Evolutionary conservation across 2,797 vertebrate genomes (phyloP).

Genomic region (Sus cebifrons): DNA sequence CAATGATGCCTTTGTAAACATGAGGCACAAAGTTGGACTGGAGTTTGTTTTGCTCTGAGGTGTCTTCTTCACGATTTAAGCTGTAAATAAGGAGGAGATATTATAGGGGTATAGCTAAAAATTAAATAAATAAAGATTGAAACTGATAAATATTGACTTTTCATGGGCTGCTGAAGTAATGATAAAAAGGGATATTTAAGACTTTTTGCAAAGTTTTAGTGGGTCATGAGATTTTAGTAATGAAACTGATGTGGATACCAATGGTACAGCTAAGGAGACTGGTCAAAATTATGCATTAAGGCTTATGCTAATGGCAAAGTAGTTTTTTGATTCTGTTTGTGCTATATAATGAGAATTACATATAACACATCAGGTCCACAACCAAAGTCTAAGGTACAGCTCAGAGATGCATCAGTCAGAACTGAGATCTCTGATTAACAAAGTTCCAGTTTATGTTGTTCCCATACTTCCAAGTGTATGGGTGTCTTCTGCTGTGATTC

Average conservation of each 20-base stretch:
- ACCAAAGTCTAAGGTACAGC: neutral
- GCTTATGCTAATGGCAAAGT: neutral
- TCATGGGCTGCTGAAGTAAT: neutral
- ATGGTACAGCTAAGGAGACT: neutral
- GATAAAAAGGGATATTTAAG: neutral
- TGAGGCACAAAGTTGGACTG: slow-evolving; percentile 81
- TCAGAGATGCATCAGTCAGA: neutral
- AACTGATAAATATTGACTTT: neutral
- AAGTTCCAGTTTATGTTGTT: slow-evolving; percentile 40
- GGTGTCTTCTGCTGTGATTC: neutral
- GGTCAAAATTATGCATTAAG: slow-evolving; percentile 1
- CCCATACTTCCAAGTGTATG: neutral
- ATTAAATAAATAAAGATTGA: slow-evolving; percentile 2
- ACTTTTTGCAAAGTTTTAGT: neutral
- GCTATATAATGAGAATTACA: neutral
- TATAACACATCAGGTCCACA: neutral
- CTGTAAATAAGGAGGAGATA: slow-evolving; percentile 79
- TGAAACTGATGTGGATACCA: neutral
- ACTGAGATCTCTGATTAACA: neutral
- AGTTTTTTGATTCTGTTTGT: neutral
- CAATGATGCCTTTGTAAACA: slow-evolving; percentile 88
- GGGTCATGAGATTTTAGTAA: neutral
- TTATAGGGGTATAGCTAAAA: slow-evolving; percentile 28
- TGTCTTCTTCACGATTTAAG: slow-evolving; percentile 77
- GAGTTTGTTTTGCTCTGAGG: slow-evolving; percentile 84